phyloP scores from a whole-genome alignment of 1,140 invertebrate species.

The Vanessa tameamea region DNA sequence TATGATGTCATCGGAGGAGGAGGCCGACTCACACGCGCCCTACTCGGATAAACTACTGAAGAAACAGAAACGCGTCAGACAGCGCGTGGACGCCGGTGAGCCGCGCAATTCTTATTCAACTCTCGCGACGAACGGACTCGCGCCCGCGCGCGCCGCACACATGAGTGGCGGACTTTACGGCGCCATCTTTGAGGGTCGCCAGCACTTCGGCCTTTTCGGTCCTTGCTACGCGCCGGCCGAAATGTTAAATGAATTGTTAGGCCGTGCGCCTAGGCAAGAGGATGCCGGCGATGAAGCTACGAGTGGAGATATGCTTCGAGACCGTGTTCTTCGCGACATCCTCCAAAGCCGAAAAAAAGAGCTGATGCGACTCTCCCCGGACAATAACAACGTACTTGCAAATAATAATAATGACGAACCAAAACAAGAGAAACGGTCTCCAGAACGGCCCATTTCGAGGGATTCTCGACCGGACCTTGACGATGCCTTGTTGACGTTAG shows the following conservation, averaged over 20 bases:
- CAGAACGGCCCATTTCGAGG: constrained; percentile 82
- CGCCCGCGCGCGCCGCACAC: constrained; percentile 89
- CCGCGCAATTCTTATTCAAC: constrained; percentile 95
- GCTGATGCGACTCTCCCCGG: constrained; percentile 83
- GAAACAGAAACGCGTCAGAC: constrained; percentile 94
- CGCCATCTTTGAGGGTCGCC: constrained; percentile 87
- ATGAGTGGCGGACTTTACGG: constrained; percentile 91
- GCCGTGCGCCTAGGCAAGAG: constrained; percentile 87
- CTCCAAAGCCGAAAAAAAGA: constrained; percentile 91
- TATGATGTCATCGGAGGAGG: constrained; percentile 98
- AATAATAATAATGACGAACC: constrained; percentile 84
- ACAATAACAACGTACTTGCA: constrained; percentile 80
- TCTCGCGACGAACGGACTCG: constrained; percentile 91
- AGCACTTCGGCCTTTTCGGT: constrained; percentile 89
- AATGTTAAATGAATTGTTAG: constrained; percentile 91
- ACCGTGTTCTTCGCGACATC: constrained; percentile 91
- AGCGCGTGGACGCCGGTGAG: constrained; percentile 96
- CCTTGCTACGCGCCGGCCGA: constrained; percentile 90
- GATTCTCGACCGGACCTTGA: constrained; percentile 81
- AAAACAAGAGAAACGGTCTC: constrained; percentile 82
- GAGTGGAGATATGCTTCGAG: constrained; percentile 84
- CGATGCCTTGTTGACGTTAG: constrained; percentile 82
- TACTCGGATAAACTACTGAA: constrained; percentile 94
- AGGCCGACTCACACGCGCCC: constrained; percentile 93
- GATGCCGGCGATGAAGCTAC: constrained; percentile 80